Evolutionary conservation across 1,140 invertebrate species (phyloP), one percentile per base, ranked within the genome.

Genomic region (Ceratina calcarata): DNA sequence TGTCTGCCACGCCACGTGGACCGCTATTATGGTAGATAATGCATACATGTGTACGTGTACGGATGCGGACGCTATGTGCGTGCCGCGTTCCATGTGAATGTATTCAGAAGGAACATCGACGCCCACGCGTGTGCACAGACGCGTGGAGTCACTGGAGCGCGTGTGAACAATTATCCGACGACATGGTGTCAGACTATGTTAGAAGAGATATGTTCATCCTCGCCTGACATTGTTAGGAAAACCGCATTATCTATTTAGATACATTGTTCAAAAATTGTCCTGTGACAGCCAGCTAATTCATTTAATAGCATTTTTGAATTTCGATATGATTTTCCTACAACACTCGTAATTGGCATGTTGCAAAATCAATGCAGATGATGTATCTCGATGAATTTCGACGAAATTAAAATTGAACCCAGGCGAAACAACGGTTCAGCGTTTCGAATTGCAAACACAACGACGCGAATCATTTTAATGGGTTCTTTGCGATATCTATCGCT

Each of bases 1-100:
- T 68, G 70, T 70, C 77, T 75, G 78, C 81, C 76, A 65, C 83
- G 76, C 83, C 86, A 86, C 82, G 86, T 84, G 84, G 73, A 67
- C 74, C 84, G 78, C 78, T 80, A 85, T 85, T 80, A 81, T 71
- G 65, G 71, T 81, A 69, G 67, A 85, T 73, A 78, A 20, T 70
- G 61, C 69, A 65, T 76, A 15, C 13, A 15, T 12, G 53, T 64
- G 68, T 64, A 6, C 64, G 27, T 13, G 67, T 24, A 37, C 57
- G 66, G 53, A 57, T 62, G 20, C 75, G 53, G 18, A 12, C 53
- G 18, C 13, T 55, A 18, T 55, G 53, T 37, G 65, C 62, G 65
- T 70, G 20, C 74, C 37, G 22, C n/a, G n/a, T n/a, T n/a, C n/a
- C n/a, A n/a, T 18, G 65, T 37, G 55, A 51, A 10, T 53, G 45